These are phyloP conservation scores for Drosophila busckii DNA, from an alignment of 1,140 invertebrate species.

Conservation along the genomic window DNA sequence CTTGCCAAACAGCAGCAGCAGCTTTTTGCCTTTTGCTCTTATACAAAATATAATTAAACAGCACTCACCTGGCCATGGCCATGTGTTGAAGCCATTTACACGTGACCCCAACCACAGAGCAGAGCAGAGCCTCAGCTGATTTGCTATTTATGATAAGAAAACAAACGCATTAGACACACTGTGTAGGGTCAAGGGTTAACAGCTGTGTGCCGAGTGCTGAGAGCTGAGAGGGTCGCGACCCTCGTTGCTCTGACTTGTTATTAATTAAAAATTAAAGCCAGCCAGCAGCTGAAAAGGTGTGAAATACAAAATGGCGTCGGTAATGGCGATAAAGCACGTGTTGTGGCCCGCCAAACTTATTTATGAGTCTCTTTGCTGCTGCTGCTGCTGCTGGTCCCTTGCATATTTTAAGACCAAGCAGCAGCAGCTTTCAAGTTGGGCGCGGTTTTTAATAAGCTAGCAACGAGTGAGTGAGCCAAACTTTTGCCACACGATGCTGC, in stretches of 20 bases:
- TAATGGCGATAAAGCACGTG: constrained; percentile 74
- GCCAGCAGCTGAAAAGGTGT: constrained; percentile 74
- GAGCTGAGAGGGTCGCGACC: constrained; percentile 31
- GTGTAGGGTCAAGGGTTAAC: constrained; percentile 10
- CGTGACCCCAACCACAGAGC: constrained; percentile 1
- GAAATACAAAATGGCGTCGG: constrained; percentile 67
- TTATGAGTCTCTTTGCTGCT: constrained; percentile 52
- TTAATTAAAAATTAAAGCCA: constrained; percentile 77
- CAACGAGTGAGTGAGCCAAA: constrained; percentile 17
- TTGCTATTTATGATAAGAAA: constrained; percentile 76
- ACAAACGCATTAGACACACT: constrained; percentile 75
- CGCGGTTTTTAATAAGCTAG: too few relatives aligned
- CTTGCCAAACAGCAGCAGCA: constrained; percentile 17
- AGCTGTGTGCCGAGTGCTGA: not conserved
- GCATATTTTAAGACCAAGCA: constrained; percentile 40
- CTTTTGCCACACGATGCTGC: not conserved
- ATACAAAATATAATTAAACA: constrained; percentile 73
- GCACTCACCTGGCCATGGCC: constrained; percentile 56
- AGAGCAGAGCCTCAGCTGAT: constrained; percentile 63
- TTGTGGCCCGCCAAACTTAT: constrained; percentile 43
- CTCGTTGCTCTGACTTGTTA: constrained; percentile 63
- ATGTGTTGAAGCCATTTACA: constrained; percentile 39
- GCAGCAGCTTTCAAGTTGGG: too few relatives aligned
- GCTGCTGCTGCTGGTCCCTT: not conserved
- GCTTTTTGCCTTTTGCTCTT: constrained; percentile 43